phyloP scores from a whole-genome alignment of 2,113 vertebrate genomes.

The Isurus oxyrinchus region DNA sequence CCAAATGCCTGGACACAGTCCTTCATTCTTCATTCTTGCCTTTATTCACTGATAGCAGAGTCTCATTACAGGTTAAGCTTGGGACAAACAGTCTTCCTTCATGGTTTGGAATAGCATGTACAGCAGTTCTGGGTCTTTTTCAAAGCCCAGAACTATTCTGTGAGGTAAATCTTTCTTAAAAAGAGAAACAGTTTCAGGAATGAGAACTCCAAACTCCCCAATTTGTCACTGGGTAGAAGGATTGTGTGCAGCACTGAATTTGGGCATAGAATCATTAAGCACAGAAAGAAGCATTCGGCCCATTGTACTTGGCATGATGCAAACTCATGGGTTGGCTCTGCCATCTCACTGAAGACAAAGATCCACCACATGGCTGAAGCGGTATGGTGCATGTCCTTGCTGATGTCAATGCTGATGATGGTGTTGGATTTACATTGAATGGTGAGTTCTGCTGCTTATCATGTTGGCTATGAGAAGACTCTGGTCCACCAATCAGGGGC shows the following conservation, averaged over 20 bases:
- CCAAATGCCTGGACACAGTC: neutral
- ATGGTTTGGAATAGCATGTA: neutral
- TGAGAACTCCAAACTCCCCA: neutral
- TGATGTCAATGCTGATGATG: neutral
- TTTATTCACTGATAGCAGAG: neutral
- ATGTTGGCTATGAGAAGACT: neutral
- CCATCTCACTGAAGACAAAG: neutral
- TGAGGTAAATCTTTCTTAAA: neutral
- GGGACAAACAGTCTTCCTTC: neutral
- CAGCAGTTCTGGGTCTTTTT: neutral
- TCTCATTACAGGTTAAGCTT: neutral
- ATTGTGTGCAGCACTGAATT: neutral
- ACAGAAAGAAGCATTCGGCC: neutral
- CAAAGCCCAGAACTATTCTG: neutral
- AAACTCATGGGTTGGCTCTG: neutral
- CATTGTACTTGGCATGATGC: neutral
- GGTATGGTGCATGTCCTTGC: neutral
- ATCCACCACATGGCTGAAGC: neutral
- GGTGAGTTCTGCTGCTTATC: neutral
- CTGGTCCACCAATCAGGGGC: neutral
- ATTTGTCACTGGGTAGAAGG: neutral
- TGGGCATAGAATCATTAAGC: neutral
- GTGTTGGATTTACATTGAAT: neutral
- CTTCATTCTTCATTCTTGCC: neutral
- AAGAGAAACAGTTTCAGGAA: neutral